phyloP scores from a whole-genome alignment of 2,888 invertebrate genomes.

The Mamestra brassicae region DNA sequence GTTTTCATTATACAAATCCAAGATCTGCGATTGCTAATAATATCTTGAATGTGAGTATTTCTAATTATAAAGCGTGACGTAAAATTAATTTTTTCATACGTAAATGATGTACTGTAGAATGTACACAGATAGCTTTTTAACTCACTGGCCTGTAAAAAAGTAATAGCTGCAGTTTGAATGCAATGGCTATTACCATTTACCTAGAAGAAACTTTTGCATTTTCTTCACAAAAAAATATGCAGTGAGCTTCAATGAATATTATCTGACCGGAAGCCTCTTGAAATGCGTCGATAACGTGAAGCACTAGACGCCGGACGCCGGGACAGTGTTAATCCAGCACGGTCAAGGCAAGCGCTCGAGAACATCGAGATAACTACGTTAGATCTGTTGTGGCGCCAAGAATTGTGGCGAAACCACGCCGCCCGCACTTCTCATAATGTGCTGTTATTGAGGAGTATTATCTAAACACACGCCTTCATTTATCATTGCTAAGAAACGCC shows the following conservation, averaged over 20 bases:
- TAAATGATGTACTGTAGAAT: conserved; percentile 16
- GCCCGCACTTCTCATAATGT: conserved; percentile 40
- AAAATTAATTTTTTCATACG: conserved; percentile 31
- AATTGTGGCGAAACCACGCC: conserved; percentile 33
- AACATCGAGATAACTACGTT: conserved; percentile 58
- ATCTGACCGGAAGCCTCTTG: conserved; percentile 30
- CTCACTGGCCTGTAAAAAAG: conserved; percentile 38
- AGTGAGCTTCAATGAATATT: conserved; percentile 24
- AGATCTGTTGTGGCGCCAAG: conserved; percentile 41
- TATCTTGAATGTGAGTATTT: background rate
- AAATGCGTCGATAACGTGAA: conserved; percentile 47
- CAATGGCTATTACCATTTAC: conserved; percentile 51
- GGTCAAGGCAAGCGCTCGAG: conserved; percentile 58
- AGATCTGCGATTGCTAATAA: conserved; percentile 6
- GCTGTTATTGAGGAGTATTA: conserved; percentile 33
- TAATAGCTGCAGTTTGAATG: conserved; percentile 35
- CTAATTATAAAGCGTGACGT: conserved; percentile 37
- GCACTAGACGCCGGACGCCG: conserved; percentile 31
- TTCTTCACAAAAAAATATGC: conserved; percentile 19
- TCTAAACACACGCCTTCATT: conserved; percentile 35
- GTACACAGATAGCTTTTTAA: conserved; percentile 16
- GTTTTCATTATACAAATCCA: conserved; percentile 23
- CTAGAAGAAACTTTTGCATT: conserved; percentile 19
- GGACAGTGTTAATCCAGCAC: conserved; percentile 52
- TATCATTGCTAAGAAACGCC: conserved; percentile 44